Percentiles rank a stretch among this genome's conserved stretches.
Conservation (phyloP, 2,888 invertebrate species). For the Pristionchus maxplancki region DNA sequence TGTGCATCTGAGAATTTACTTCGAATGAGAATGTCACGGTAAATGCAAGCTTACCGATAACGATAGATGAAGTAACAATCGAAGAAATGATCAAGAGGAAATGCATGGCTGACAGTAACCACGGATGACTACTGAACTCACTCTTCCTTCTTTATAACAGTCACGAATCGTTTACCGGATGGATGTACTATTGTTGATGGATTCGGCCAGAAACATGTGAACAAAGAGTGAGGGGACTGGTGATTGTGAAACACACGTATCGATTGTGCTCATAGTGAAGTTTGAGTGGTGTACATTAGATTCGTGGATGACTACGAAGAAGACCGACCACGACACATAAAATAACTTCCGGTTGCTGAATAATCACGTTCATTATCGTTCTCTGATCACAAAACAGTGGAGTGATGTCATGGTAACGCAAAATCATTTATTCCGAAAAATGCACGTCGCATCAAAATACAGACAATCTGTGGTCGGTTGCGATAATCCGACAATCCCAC, state of each 20-base stretch:
- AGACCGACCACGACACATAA: background rate
- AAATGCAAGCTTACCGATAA: background rate
- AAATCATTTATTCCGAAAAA: background rate
- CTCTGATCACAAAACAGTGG: too few species aligned
- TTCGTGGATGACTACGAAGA: background rate
- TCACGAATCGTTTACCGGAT: background rate
- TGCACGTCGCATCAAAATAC: background rate
- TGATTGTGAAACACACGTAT: background rate
- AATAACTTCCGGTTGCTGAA: too few species aligned
- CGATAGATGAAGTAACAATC: background rate
- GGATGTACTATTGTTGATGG: background rate
- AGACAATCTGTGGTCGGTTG: background rate
- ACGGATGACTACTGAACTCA: background rate
- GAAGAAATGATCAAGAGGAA: background rate
- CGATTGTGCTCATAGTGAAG: background rate
- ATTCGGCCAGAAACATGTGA: background rate
- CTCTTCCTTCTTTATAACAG: background rate
- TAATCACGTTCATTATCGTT: too few species aligned
- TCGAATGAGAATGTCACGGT: background rate
- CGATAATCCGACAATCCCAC: background rate
- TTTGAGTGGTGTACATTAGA: background rate
- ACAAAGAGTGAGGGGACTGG: background rate
- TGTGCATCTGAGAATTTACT: background rate
- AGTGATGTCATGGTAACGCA: background rate
- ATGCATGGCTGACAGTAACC: background rate